Conservation (phyloP, 2,888 invertebrate genomes). For the Eupsilia transversa region DNA sequence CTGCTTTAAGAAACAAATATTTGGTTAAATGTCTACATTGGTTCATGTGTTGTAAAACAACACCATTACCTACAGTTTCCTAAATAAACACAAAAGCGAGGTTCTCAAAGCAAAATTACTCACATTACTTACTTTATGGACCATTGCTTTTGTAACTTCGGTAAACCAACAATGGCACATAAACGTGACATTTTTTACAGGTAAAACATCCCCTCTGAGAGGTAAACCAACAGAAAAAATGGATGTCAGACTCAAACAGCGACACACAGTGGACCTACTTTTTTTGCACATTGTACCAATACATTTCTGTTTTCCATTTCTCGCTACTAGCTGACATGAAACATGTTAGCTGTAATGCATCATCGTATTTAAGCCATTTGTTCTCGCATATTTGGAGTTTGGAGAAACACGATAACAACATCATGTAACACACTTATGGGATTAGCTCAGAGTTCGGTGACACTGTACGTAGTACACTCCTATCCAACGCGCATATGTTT, state of each 20-base stretch:
- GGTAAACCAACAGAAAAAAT: slow-evolving; percentile 13
- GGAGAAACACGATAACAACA: background rate
- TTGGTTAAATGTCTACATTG: background rate
- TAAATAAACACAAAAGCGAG: slow-evolving; percentile 19
- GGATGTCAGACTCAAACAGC: background rate
- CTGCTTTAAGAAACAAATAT: too few relatives aligned
- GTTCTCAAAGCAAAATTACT: slow-evolving; percentile 35
- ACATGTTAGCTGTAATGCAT: slow-evolving; percentile 1
- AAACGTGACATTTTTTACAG: slow-evolving; percentile 6
- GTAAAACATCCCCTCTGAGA: background rate
- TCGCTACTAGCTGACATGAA: background rate
- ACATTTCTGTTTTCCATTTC: slow-evolving; percentile 11
- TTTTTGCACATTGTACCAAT: background rate
- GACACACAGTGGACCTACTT: background rate
- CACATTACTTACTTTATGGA: slow-evolving; percentile 37
- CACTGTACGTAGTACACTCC: background rate
- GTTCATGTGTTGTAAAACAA: slow-evolving; percentile 19
- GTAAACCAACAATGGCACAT: slow-evolving; percentile 43
- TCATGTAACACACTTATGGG: background rate
- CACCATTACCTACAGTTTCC: slow-evolving; percentile 14
- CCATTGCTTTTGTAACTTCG: slow-evolving; percentile 42
- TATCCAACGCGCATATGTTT: slow-evolving; percentile 7
- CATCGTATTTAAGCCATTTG: slow-evolving; percentile 13
- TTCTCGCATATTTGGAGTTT: slow-evolving; percentile 7
- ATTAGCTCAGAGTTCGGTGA: slow-evolving; percentile 8